Percentiles rank a stretch among this genome's conserved stretches.
These are phyloP conservation scores for Champsocephalus gunnari DNA, from an alignment of 2,797 vertebrate genomes.

Conservation along the genomic window DNA sequence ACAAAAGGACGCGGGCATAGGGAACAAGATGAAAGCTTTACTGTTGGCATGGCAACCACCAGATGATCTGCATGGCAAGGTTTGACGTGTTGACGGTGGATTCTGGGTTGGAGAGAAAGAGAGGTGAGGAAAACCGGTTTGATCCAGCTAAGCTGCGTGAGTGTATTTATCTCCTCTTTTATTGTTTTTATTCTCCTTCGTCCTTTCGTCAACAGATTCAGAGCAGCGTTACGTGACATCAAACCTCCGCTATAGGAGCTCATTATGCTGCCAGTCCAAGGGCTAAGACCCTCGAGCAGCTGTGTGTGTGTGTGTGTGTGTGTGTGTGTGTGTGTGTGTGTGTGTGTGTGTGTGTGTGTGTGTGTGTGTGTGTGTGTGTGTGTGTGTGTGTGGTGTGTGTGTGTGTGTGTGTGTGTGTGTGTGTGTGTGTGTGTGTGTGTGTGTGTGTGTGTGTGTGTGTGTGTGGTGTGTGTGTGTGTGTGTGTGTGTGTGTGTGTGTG, in stretches of 20 bases:
- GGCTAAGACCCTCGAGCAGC: constrained; percentile 12
- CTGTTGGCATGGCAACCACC: constrained; percentile 75
- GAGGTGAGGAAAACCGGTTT: constrained; percentile 59
- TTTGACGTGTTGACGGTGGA: constrained; percentile 53
- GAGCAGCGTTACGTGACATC: constrained; percentile 12
- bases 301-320: not conserved
- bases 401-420: not conserved
- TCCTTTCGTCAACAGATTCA: constrained; percentile 22
- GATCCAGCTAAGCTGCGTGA: constrained; percentile 51
- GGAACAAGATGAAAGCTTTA: constrained; percentile 65
- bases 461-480: not conserved
- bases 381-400: not conserved
- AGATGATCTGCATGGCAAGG: constrained; percentile 47
- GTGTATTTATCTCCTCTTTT: constrained; percentile 44
- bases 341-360: not conserved
- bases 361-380: not conserved
- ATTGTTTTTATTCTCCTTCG: constrained; percentile 31
- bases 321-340: not conserved
- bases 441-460: not conserved
- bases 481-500: not conserved
- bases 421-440: not conserved
- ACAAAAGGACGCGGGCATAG: constrained; percentile 46
- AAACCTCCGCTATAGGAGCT: constrained; percentile 16
- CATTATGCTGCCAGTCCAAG: constrained; percentile 5
- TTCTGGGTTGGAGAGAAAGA: constrained; percentile 46